phyloP scores from a whole-genome alignment of 1,140 invertebrate genomes.

The Medauroidea extradentata region DNA sequence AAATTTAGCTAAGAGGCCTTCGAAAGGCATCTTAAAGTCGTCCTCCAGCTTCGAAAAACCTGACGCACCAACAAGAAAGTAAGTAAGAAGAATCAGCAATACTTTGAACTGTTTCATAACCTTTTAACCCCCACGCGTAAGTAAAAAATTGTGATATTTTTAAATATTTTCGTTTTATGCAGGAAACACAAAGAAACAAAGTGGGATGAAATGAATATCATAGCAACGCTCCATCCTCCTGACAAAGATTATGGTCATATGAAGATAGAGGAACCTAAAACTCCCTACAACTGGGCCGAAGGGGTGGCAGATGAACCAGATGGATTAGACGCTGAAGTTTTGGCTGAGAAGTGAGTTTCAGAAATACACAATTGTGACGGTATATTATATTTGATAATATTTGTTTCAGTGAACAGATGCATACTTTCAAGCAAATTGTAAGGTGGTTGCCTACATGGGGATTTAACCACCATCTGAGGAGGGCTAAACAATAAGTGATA shows the following conservation, averaged over 20 bases:
- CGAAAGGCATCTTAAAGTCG: constrained; percentile 88
- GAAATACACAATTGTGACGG: too few species aligned
- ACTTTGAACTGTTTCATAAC: background rate
- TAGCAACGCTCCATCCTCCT: constrained; percentile 94
- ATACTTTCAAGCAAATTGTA: too few species aligned
- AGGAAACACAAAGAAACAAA: constrained; percentile 75
- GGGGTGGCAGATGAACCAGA: constrained; percentile 69
- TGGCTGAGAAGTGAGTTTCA: constrained; percentile 68
- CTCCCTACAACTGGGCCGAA: constrained; percentile 80
- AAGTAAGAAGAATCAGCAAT: constrained; percentile 6
- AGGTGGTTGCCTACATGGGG: too few species aligned
- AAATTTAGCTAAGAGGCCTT: constrained; percentile 63
- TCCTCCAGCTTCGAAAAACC: constrained; percentile 82
- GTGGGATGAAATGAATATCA: constrained; percentile 99
- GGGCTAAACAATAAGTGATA: too few species aligned
- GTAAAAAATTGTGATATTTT: background rate
- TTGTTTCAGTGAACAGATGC: too few species aligned
- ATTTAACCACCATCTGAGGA: too few species aligned
- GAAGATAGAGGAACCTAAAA: constrained; percentile 99
- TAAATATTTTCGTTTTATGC: constrained; percentile 2
- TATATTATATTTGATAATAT: too few species aligned
- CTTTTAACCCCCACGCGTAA: background rate
- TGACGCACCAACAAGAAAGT: constrained; percentile 50
- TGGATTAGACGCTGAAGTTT: constrained; percentile 67
- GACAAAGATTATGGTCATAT: constrained; percentile 99